Base-by-base conservation (phyloP, 2,113 vertebrate genomes). In the Embiotoca jacksoni region DNA sequence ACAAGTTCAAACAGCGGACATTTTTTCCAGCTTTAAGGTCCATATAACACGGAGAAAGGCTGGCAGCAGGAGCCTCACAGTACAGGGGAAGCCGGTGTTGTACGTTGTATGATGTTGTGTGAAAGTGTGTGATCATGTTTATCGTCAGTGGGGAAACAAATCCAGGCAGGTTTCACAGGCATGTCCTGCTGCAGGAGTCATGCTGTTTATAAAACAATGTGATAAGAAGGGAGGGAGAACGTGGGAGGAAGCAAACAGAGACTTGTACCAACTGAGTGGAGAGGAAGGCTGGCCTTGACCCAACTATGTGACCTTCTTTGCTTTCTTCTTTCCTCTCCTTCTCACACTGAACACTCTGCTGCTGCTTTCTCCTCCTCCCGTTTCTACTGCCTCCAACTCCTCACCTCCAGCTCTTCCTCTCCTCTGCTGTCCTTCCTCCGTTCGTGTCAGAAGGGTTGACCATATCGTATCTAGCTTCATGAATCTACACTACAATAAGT, bases 291-390 rank as follows among this genome's bases (percentile, higher is more conserved):
- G 75, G 75, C 53, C 5, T 37, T 9, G 37, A 66, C 4, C 76
- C 86, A 78, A 80, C 65, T 86, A 84, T 78, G 41, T 61, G 50
- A 63, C 63, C 72, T 52, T 44, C n/a, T 57, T 66, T 78, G 0
- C 10, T 50, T 37, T 59, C 68, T 39, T 9, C 64, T 52, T 72
- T 72, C 39, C 46, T 72, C 39, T 62, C 16, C 55, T 64, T 77
- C 53, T 57, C 35, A 62, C 52, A 2, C 52, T 7, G 44, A 10
- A 23, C 23, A 23, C 23, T 50, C 30, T 5, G 52, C 35, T 50
- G 7, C 35, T 23, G 23, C 23, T 23, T 23, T 23, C 23, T 23
- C 23, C 23, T 23, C 23, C 23, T 23, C 23, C 23, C 23, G 23
- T 23, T 23, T 23, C 23, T 23, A 23, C 23, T 23, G 23, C 23